Base-by-base conservation (phyloP, 2,888 invertebrate species). In the Bombylius discolor region DNA sequence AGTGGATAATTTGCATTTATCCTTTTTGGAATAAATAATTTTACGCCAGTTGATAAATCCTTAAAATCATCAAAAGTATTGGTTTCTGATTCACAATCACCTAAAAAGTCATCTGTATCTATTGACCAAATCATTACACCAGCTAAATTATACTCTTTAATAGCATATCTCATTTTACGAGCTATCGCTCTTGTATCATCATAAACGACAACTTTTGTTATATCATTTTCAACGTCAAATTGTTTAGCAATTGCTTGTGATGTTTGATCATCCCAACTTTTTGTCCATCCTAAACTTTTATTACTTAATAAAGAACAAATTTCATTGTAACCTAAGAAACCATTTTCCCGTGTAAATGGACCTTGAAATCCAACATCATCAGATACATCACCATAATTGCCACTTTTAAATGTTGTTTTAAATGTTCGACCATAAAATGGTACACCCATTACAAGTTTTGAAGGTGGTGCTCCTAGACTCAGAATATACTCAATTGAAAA, bases 51-150 rank as follows among this genome's bases (percentile, higher is more conserved):
- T 31, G 60, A 0, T 65, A 59, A 56, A 44, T 61, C 44, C 60
- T 64, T 62, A 59, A 77, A 80, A 65, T 81, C 81, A 0, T 72
- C 65, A 60, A 76, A 81, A 0, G 77, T 73, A 49, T 79, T 77
- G 0, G 66, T 63, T 47, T 78, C 79, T 2, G 72, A 69, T 0
- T 70, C 68, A 60, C 90, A 90, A 51, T 78, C 78, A 0, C 89
- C 89, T 32, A 76, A 77, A 69, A 90, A 91, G 72, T 92, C 92
- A 62, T 93, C 92, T 0, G 89, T 92, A 69, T 92, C 92, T 45
- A 91, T 81, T 45, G 89, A 88, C 92, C 92, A 92, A 6, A 90
- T 82, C 90, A 92, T 91, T 0, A 85, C 79, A 3, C 92, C 92
- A 0, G 83, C 88, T 1, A 93, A 72, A 5, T 78, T 77, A 62